Evolutionary conservation across 2,888 invertebrate genomes (phyloP).

Genomic region (Cataglyphis rosenhaueri): DNA sequence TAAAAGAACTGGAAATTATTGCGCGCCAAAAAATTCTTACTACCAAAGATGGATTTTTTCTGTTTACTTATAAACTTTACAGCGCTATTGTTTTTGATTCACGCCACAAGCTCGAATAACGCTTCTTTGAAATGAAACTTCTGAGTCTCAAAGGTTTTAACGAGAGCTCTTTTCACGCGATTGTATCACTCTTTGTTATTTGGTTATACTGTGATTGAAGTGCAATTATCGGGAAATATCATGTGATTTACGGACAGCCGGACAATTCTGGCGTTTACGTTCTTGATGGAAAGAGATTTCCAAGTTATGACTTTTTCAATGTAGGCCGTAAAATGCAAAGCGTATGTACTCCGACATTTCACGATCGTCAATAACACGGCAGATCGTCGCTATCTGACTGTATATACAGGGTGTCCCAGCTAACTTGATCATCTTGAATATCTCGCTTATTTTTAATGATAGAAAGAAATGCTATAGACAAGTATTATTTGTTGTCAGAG

Average conservation of each 20-base stretch:
- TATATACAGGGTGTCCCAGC: no score
- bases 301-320: neutral
- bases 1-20: neutral
- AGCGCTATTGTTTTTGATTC: neutral
- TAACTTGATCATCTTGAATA: no score
- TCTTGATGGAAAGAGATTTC: neutral
- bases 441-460: no score
- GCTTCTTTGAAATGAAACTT: conserved; percentile 28
- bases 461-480: no score
- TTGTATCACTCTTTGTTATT: conserved; percentile 44
- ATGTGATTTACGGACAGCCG: neutral
- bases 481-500: no score
- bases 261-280: neutral
- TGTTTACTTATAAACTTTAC: conserved; percentile 10
- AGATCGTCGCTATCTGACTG: conserved; percentile 4
- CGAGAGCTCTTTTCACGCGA: conserved; percentile 24
- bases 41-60: neutral
- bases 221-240: conserved; percentile 1
- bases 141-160: conserved; percentile 35
- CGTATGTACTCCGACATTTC: conserved; percentile 20
- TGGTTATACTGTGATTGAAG: conserved; percentile 24
- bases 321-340: conserved; percentile 6
- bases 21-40: neutral
- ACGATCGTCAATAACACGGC: neutral
- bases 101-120: neutral